Evolutionary conservation across 2,797 vertebrate species (phyloP), one percentile per base, ranked within the genome.

Genomic region (Poeciliopsis turneri): DNA sequence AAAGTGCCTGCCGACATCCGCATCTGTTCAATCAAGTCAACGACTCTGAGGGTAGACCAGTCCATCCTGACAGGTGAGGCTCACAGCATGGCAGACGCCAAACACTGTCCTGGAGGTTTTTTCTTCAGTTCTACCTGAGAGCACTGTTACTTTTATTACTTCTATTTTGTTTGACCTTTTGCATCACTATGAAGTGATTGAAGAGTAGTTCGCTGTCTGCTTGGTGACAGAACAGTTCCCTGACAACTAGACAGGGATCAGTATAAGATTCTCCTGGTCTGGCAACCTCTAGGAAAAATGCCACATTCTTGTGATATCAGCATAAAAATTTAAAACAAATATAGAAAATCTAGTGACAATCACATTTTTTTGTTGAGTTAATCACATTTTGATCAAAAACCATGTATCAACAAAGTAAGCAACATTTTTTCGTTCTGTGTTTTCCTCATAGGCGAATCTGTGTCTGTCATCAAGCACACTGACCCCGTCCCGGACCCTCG

Each of bases 1-100:
- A 99, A 99, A 93, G 98, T 99, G 85, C 98, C 98, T 92, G 98
- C 98, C 77, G 98, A 99, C 89, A 99, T 99, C 92, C 97, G 98
- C 77, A 95, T 99, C 94, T 97, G 96, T 82, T 98, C 97, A 15
- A 99, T 99, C 95, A 99, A 98, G 86, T 99, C 98, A 85, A 99
- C 98, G 66, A 99, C 98, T 66, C 94, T 99, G 86, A 95, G 98
- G 87, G 97, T 99, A 51, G 98, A 99, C 92, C 98, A 99, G 92
- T 99, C 98, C 75, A 99, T 99, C 85, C 96, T 99, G 88, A 99
- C 98, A 81, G 98, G 98, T 99, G 95, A 92, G 86, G 78, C 36
- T 30, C 18, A 70, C 64, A 33, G 18, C 59, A 9, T 9, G 28
- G 2, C 30, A 61, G 59, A 33, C 1, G 16, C 13, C 59, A 61